Evolutionary conservation across 2,888 invertebrate species (phyloP).

Genomic region (Chloroclystis v-ata): DNA sequence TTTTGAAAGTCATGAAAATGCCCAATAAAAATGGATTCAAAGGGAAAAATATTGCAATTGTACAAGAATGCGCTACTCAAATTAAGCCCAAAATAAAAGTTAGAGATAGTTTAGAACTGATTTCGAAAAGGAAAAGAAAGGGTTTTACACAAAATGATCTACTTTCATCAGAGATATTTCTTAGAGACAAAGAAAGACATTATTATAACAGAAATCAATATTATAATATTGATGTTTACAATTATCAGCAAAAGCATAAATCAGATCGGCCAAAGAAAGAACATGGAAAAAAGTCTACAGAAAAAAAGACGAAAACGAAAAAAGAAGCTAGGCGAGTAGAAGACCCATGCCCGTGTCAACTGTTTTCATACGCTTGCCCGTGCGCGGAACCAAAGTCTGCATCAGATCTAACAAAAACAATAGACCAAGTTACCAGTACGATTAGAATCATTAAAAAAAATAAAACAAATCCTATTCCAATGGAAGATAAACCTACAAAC

Average conservation of each 20-base stretch:
- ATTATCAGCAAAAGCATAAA: conserved; percentile 53
- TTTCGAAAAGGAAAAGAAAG: conserved; percentile 40
- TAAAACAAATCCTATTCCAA: conserved; percentile 30
- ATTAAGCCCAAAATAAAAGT: conserved; percentile 41
- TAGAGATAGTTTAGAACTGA: conserved; percentile 39
- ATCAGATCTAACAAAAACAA: conserved; percentile 41
- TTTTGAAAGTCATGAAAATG: conserved; percentile 35
- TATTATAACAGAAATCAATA: conserved; percentile 26
- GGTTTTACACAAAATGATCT: conserved; percentile 33
- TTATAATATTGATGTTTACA: conserved; percentile 34
- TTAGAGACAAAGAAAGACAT: conserved; percentile 39
- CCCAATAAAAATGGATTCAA: conserved; percentile 35
- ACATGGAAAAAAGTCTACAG: conserved; percentile 43
- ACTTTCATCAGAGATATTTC: conserved; percentile 53
- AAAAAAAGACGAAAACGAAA: conserved; percentile 47
- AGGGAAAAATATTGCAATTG: conserved; percentile 41
- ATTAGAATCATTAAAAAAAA: conserved; percentile 30
- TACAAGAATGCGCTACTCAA: conserved; percentile 57
- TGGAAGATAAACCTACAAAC: conserved; percentile 43
- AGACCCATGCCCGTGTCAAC: conserved; percentile 60
- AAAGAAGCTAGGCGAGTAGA: conserved; percentile 42
- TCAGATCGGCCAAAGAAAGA: conserved; percentile 37
- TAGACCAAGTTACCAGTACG: conserved; percentile 45
- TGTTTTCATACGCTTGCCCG: conserved; percentile 61
- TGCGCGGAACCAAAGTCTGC: conserved; percentile 50